These are phyloP conservation scores for Acronicta leporina DNA, from an alignment of 2,888 invertebrate genomes.

Conservation along the genomic window DNA sequence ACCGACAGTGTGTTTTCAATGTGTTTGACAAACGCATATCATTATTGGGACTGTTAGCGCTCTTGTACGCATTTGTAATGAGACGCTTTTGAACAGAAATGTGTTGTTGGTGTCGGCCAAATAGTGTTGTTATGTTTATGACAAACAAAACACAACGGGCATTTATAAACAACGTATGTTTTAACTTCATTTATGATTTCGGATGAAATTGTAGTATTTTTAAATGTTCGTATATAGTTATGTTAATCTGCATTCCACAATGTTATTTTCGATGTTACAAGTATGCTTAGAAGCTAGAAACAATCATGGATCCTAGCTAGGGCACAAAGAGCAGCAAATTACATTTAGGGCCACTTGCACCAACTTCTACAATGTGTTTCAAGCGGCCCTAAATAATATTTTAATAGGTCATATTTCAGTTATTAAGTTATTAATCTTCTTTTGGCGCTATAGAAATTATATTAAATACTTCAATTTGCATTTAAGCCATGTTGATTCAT, in stretches of 20 bases:
- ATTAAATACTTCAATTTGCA: background rate
- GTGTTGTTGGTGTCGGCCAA: conserved; percentile 4
- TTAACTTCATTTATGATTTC: background rate
- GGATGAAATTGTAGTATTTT: background rate
- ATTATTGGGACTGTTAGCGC: conserved; percentile 43
- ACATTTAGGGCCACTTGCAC: too few relatives aligned
- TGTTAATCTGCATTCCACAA: too few relatives aligned
- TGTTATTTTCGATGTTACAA: too few relatives aligned
- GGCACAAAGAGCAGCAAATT: too few relatives aligned
- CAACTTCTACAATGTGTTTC: too few relatives aligned
- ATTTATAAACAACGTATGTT: background rate
- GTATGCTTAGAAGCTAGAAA: too few relatives aligned
- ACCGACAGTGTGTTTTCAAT: conserved; percentile 63
- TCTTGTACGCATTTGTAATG: conserved; percentile 49
- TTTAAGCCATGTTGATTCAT: background rate
- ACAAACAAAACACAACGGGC: conserved; percentile 11
- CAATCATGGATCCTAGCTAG: too few relatives aligned
- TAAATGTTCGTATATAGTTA: too few relatives aligned
- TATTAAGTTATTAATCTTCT: too few relatives aligned
- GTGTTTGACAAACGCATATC: conserved; percentile 69
- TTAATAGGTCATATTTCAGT: too few relatives aligned
- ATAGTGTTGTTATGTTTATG: conserved; percentile 21
- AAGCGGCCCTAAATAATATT: too few relatives aligned
- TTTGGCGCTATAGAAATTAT: background rate
- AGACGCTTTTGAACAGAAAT: conserved; percentile 46